Evolutionary conservation across 2,113 vertebrate species (phyloP), one percentile per base, ranked within the genome.

Genomic region (Pseudopodoces humilis): DNA sequence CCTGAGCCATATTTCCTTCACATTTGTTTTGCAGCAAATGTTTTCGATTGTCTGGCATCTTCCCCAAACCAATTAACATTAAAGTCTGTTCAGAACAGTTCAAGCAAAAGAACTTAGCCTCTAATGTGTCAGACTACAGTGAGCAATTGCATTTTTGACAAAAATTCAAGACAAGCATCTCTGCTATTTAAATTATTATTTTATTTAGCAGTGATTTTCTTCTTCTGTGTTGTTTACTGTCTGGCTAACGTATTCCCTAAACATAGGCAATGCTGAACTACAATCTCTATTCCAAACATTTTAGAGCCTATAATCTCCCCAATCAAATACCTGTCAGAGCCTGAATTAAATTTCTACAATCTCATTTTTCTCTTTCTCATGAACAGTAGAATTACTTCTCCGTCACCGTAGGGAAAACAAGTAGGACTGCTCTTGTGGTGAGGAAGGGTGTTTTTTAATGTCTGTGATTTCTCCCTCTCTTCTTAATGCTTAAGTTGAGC

Each of bases 1-100:
- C 46, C 90, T 88, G 64, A 94, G 90, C 86, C 21, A 28, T 81
- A 70, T 96, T 95, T 94, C 86, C 65, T 92, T 96, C 93, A 75
- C 77, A 43, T 96, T 95, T 96, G 72, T 94, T 96, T 90, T 92
- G 72, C 10, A 2, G 93, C 86, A 91, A 90, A 82, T 64, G 83
- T 90, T 94, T 97, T 90, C 84, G 83, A 79, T 84, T 92, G 90
- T 86, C 83, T 97, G 95, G 96, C 95, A 90, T 96, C 79, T 95
- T 95, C 94, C 95, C 96, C 90, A 94, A 94, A 94, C 93, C 86
- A 90, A 92, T 96, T 96, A 97, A 92, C 96, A 90, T 90, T 83
- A 86, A 94, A 96, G 92, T 93, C 93, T 96, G 94, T 97, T 90
- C 93, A 81, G 69, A 96, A 71, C 69, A 79, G 93, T 95, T 93